Percentiles rank a stretch among this genome's conserved stretches.
Evolutionary conservation across 1,140 invertebrate genomes (phyloP).

Genomic region (Magallana angulata): DNA sequence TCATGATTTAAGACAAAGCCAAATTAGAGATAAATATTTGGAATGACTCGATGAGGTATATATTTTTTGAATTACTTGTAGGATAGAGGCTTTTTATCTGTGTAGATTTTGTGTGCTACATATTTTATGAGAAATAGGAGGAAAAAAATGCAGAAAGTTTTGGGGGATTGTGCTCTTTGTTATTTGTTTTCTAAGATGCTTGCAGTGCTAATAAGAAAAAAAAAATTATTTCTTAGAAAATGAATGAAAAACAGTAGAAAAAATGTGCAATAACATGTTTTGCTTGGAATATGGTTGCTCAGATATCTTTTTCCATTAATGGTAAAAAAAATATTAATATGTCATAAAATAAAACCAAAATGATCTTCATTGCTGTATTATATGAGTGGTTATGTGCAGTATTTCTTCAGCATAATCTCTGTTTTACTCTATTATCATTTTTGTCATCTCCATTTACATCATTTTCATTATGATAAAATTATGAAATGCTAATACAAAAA

Average conservation of each 20-base stretch:
- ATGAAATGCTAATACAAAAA: constrained; percentile 30
- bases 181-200: neutral
- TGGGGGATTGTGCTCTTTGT: too few species aligned
- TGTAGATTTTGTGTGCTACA: neutral
- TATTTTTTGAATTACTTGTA: neutral
- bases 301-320: neutral
- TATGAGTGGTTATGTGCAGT: constrained; percentile 4
- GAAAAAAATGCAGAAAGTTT: too few species aligned
- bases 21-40: constrained; percentile 10
- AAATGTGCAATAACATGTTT: neutral
- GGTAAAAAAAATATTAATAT: neutral
- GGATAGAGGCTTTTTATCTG: neutral
- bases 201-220: neutral
- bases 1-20: constrained; percentile 33
- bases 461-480: constrained; percentile 1
- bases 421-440: neutral
- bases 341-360: neutral
- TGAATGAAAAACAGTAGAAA: neutral
- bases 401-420: neutral
- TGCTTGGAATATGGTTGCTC: neutral
- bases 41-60: neutral
- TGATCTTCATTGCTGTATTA: neutral
- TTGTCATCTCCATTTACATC: neutral
- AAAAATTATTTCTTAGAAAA: neutral
- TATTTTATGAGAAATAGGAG: neutral